phyloP scores from a whole-genome alignment of 2,113 vertebrate species.

The Tapirus terrestris region DNA sequence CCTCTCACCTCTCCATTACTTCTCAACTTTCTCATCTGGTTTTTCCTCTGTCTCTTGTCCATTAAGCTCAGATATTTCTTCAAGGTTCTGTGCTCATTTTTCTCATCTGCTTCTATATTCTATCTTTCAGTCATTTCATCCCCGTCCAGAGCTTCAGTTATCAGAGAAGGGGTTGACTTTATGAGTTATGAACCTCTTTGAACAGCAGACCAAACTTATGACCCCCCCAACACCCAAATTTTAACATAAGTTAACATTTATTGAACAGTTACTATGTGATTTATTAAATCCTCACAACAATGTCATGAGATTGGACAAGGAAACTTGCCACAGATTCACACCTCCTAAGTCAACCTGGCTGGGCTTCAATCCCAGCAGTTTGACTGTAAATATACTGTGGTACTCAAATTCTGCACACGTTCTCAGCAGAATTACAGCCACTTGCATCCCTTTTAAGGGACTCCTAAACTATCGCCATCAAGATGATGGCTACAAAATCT shows the following conservation, averaged over 20 bases:
- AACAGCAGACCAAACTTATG: not conserved
- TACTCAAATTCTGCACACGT: not conserved
- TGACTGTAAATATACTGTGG: not conserved
- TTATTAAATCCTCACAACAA: not conserved
- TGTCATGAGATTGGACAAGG: not conserved
- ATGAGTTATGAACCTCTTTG: not conserved
- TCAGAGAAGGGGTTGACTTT: not conserved
- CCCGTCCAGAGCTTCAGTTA: not conserved
- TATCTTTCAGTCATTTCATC: not conserved
- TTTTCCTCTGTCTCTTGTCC: not conserved
- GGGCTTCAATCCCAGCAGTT: not conserved
- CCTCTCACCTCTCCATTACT: not conserved
- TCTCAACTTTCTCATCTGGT: conserved; percentile 15
- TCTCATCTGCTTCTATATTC: not conserved
- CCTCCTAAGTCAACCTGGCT: not conserved
- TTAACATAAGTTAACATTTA: not conserved
- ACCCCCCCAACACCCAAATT: not conserved
- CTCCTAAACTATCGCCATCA: not conserved
- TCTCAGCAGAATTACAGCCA: not conserved
- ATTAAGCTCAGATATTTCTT: not conserved
- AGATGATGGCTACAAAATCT: not conserved
- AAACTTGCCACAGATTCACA: not conserved
- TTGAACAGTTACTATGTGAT: not conserved
- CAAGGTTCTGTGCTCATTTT: not conserved
- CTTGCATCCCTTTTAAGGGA: not conserved